Base-by-base conservation (phyloP, 2,888 invertebrate species). In the Drosophila neonasuta region DNA sequence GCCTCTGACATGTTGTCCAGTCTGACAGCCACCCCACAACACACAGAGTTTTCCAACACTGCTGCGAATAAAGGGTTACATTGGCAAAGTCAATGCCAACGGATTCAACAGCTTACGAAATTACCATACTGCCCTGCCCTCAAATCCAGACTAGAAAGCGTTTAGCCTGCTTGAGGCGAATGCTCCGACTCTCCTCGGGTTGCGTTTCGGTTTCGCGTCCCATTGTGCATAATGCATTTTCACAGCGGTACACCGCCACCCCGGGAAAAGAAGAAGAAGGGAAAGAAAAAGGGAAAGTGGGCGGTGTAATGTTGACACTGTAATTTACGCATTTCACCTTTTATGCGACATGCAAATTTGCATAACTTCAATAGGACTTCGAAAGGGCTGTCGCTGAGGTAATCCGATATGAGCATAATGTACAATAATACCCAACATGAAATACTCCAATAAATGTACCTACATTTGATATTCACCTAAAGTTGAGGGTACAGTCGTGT, bases 261-360 rank as follows among this genome's bases (percentile, higher is more conserved):
- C 71, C 15, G 51, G 59, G 36, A 36, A 24, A 59, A 48, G 39
- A 46, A 61, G 41, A 15, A 44, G 44, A 71, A 52, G 48, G 48
- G 66, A 79, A 80, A 80, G 80, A 15, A 44, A 46, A 71, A 52
- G 48, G 48, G 66, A 79, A 80, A 80, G 80, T 80, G 80, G 80
- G 80, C 82, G 83, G 71, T 82, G 84, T 83, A 80, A 84, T 83
- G 83, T 83, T 83, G 83, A 83, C 83, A 83, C 84, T 83, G 84
- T 83, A 83, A 83, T 83, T 83, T 83, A 83, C 83, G 83, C 84
- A 79, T 83, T 82, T 80, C 72, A 68, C 80, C 74, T 82, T 78
- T 69, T 64, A 50, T 68, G 72, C 61, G 51, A 60, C 55, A 64
- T 45, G 50, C 44, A 66, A 69, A 82, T 81, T 81, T 80, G 79